phyloP scores from a whole-genome alignment of 2,113 vertebrate species.

The Rhinoderma darwinii region DNA sequence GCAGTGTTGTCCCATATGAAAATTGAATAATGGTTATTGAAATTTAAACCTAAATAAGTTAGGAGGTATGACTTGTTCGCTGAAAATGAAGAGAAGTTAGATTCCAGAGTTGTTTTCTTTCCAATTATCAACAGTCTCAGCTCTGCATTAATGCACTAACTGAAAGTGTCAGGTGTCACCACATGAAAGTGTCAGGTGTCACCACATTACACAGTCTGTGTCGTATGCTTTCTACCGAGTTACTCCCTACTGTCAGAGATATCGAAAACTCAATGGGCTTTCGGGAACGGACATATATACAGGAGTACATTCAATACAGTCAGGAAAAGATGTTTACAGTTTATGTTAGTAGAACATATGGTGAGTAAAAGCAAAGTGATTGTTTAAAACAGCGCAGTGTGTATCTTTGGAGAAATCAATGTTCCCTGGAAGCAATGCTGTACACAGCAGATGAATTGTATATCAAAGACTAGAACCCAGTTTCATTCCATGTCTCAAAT shows the following conservation, averaged over 20 bases:
- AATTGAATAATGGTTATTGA: too few species aligned
- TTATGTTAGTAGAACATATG: neutral
- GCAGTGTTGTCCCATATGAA: too few species aligned
- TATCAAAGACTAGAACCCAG: neutral
- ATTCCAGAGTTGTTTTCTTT: neutral
- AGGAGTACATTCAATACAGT: neutral
- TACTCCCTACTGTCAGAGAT: conserved; percentile 60
- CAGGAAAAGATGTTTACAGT: neutral
- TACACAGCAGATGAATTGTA: neutral
- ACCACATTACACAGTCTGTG: conserved; percentile 54
- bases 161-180: conserved; percentile 63
- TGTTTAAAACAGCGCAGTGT: neutral
- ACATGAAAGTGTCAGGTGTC: conserved; percentile 62
- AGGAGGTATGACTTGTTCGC: too few species aligned
- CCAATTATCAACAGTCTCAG: neutral
- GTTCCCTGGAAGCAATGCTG: neutral
- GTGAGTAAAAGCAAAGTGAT: conserved; percentile 15
- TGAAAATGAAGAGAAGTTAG: too few species aligned
- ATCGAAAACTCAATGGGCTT: conserved; percentile 60
- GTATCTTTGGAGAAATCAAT: neutral
- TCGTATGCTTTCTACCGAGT: conserved; percentile 58
- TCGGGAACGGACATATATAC: conserved; percentile 61
- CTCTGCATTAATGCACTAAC: conserved; percentile 56
- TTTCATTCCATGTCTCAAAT: neutral
- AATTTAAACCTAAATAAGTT: too few species aligned